Percentiles rank a stretch among this genome's conserved stretches.
phyloP scores from a whole-genome alignment of 2,888 invertebrate genomes.

The Mythimna albipuncta region DNA sequence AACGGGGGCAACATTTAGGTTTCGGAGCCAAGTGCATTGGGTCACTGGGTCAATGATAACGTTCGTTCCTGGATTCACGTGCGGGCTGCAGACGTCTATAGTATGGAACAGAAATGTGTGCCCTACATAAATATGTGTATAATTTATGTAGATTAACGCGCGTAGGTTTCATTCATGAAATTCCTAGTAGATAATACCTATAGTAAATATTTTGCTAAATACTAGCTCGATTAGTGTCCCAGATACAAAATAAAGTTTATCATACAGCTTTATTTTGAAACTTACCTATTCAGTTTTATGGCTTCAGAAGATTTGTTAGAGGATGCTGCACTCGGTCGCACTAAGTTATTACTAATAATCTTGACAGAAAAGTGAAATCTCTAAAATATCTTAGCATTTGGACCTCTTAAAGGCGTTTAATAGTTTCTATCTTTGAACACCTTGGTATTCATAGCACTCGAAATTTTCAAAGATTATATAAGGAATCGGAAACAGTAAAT shows the following conservation, averaged over 20 bases:
- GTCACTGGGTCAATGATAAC: conserved; percentile 85
- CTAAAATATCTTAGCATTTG: no score
- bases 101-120: conserved; percentile 8
- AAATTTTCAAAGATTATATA: no score
- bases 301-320: no score
- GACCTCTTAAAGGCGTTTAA: no score
- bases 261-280: no score
- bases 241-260: not conserved
- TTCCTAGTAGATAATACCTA: not conserved
- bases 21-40: conserved; percentile 87
- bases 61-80: conserved; percentile 38
- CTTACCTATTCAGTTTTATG: no score
- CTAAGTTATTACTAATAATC: no score
- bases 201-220: not conserved
- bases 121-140: conserved; percentile 3
- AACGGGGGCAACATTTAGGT: conserved; percentile 72
- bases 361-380: no score
- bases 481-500: no score
- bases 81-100: conserved; percentile 16
- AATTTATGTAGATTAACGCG: not conserved
- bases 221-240: not conserved
- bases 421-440: no score
- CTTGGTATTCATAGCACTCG: no score
- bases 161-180: conserved; percentile 12
- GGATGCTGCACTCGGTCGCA: no score